phyloP scores from a whole-genome alignment of 2,113 vertebrate genomes.

The Monarcha castaneiventris region DNA sequence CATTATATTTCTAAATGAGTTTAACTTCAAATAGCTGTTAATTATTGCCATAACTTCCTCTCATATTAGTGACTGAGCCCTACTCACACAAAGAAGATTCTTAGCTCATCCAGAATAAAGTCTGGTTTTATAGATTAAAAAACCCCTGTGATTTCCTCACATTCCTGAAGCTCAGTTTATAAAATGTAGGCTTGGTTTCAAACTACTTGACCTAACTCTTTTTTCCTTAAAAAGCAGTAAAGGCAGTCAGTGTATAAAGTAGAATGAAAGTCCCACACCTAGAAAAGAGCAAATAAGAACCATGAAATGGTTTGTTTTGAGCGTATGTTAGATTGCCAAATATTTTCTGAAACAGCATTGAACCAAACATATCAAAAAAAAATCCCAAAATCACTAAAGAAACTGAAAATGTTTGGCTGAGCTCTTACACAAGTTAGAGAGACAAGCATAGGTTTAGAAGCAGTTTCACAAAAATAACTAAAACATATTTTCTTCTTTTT shows the following conservation, averaged over 20 bases:
- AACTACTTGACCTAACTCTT: neutral
- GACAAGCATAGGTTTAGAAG: neutral
- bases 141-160: neutral
- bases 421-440: neutral
- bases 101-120: neutral
- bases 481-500: neutral
- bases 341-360: neutral
- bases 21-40: neutral
- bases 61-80: neutral
- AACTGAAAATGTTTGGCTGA: neutral
- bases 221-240: neutral
- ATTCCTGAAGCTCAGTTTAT: neutral
- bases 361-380: neutral
- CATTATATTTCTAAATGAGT: conserved; percentile 9
- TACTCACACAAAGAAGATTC: neutral
- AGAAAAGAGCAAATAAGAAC: neutral
- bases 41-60: neutral
- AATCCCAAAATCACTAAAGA: neutral
- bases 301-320: neutral
- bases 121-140: neutral
- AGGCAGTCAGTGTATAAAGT: neutral
- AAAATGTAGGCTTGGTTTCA: neutral
- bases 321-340: neutral
- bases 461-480: neutral
- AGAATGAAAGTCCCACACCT: neutral